Percentiles rank a stretch among this genome's conserved stretches.
These are phyloP conservation scores for Dinocampus coccinellae DNA, from an alignment of 2,888 invertebrate genomes.

Conservation along the genomic window DNA sequence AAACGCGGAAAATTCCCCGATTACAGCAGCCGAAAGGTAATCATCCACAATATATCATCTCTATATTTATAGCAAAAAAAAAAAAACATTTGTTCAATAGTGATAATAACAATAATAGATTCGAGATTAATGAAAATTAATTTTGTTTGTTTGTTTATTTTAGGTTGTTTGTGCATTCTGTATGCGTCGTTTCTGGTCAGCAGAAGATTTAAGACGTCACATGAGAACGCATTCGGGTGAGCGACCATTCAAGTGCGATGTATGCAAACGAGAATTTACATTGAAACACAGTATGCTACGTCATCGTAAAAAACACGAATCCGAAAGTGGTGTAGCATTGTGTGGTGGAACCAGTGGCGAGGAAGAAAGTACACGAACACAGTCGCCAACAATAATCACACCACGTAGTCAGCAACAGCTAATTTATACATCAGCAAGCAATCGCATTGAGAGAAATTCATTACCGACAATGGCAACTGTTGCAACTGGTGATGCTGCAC, in stretches of 20 bases:
- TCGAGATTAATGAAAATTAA: too few species aligned
- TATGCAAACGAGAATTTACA: conserved; percentile 89
- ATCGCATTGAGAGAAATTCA: conserved; percentile 56
- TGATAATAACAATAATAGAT: too few species aligned
- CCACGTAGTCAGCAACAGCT: conserved; percentile 57
- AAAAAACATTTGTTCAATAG: not conserved
- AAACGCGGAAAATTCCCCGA: conserved; percentile 86
- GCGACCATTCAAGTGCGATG: conserved; percentile 91
- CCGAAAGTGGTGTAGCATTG: conserved; percentile 70
- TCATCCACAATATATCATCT: conserved; percentile 25
- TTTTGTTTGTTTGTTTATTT: conserved; percentile 33
- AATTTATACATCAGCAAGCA: conserved; percentile 44
- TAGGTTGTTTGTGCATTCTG: conserved; percentile 92
- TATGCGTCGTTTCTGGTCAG: conserved; percentile 94
- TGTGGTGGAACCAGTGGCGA: conserved; percentile 73
- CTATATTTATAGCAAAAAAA: not conserved
- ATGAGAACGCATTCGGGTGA: conserved; percentile 96
- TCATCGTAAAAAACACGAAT: conserved; percentile 89
- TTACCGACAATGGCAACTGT: conserved; percentile 60
- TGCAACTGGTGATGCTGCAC: conserved; percentile 63
- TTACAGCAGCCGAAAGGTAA: conserved; percentile 87
- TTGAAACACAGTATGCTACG: conserved; percentile 95
- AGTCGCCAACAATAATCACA: conserved; percentile 57
- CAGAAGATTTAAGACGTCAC: conserved; percentile 92
- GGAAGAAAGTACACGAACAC: conserved; percentile 67